phyloP scores from a whole-genome alignment of 2,113 vertebrate species.

The Heterotilapia buettikoferi region DNA sequence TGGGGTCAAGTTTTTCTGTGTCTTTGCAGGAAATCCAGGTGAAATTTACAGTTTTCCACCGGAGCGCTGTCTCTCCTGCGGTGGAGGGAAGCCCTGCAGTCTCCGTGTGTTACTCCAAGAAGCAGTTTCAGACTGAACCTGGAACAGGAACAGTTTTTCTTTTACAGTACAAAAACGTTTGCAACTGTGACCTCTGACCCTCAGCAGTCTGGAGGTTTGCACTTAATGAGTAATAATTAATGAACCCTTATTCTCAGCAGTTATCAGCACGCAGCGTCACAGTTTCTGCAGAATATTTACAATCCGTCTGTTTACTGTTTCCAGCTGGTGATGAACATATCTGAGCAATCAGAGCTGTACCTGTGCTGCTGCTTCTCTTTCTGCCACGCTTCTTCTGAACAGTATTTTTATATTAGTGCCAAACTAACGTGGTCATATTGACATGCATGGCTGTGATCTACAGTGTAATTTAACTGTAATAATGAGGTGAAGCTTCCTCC shows the following conservation, averaged over 20 bases:
- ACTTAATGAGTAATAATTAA: neutral
- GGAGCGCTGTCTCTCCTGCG: neutral
- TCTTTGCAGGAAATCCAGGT: slow-evolving; percentile 25
- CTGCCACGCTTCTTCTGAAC: neutral
- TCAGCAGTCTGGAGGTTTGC: neutral
- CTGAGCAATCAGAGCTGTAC: neutral
- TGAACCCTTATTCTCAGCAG: neutral
- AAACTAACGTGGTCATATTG: neutral
- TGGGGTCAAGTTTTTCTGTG: slow-evolving; percentile 7
- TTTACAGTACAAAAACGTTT: neutral
- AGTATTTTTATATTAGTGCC: neutral
- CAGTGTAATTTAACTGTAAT: neutral
- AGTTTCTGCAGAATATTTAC: neutral
- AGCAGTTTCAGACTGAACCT: neutral
- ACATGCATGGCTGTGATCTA: neutral
- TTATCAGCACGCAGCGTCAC: neutral
- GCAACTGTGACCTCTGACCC: neutral
- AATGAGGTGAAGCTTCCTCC: neutral
- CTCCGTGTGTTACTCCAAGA: neutral
- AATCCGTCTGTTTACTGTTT: neutral
- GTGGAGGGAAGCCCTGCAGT: neutral
- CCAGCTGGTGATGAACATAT: neutral
- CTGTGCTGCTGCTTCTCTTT: neutral
- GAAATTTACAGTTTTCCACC: slow-evolving; percentile 12
- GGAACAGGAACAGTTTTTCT: neutral